Evolutionary conservation across 2,888 invertebrate species (phyloP), one percentile per base, ranked within the genome.

Genomic region (Clitarchus hookeri): DNA sequence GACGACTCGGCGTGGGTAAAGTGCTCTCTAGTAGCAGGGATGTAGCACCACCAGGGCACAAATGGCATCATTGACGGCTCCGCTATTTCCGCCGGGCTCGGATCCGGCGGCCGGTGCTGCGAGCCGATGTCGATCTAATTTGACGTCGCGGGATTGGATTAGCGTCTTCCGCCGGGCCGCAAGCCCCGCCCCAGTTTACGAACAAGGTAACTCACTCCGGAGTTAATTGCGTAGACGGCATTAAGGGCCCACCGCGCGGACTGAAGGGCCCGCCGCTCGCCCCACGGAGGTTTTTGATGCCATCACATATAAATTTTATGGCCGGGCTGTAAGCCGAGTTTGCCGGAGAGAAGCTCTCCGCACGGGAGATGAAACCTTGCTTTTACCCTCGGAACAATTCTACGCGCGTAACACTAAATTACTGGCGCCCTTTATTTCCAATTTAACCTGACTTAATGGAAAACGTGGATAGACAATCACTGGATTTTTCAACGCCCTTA

Each of bases 131-230:
- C 65, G 65, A 65, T 65, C 65, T 65, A 65, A 65, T 65, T 65
- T n/a, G 65, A 65, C 65, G 65, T 23, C 65, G 65, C 65, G 65
- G 65, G 65, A 65, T 65, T 65, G 65, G 65, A 65, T 65, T 65
- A 65, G 65, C 23, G 65, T 16, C 65, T 65, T 65, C 65, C 65
- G 16, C 16, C 65, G 65, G 65, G 6, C 48, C 48, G 48, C 48
- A 13, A 11, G 16, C 48, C 65, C 65, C 13, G 65, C 65, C 65
- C 65, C 13, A 65, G 65, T 65, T 65, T 65, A 65, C 65, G 65
- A 65, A 65, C 65, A 65, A 65, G 65, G 65, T 65, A 65, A 65
- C 65, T 65, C 65, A 65, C 65, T 65, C 65, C 16, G 16, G n/a
- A 65, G 65, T 65, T 65, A 65, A 65, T 65, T 65, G 65, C 65